phyloP scores from a whole-genome alignment of 37 sponge, comb jelly and placozoan species.

The Halichondria panicea region DNA sequence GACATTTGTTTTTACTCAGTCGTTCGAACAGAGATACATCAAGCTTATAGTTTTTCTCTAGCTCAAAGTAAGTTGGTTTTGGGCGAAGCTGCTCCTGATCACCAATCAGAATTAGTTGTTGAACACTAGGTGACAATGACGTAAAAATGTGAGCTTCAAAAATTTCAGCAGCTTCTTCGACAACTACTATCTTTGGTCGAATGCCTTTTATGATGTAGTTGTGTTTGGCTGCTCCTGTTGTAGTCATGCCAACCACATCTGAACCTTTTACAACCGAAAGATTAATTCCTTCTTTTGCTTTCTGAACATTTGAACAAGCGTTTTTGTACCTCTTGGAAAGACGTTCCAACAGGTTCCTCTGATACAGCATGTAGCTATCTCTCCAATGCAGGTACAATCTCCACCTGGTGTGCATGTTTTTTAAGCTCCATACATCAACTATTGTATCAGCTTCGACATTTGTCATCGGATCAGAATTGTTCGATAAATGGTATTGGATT shows the following conservation, averaged over 20 bases:
- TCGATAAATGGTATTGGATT: conserved; percentile 44
- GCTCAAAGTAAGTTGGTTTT: conserved; percentile 68
- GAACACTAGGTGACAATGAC: conserved; percentile 79
- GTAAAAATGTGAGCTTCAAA: conserved; percentile 91
- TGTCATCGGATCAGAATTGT: conserved; percentile 53
- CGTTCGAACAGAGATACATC: conserved; percentile 92
- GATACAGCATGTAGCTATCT: conserved; percentile 8
- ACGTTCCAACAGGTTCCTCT: conserved; percentile 3
- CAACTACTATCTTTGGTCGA: conserved; percentile 83
- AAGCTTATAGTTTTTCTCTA: conserved; percentile 67
- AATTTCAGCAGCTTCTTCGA: conserved; percentile 98
- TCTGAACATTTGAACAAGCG: too few species aligned
- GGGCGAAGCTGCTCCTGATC: conserved; percentile 96
- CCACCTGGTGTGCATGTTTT: conserved; percentile 45
- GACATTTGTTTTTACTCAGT: conserved; percentile 43
- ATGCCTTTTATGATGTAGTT: conserved; percentile 55
- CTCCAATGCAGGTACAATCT: conserved; percentile 71
- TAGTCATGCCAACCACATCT: conserved; percentile 91
- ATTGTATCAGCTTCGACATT: conserved; percentile 29
- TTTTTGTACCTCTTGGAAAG: conserved; percentile 30
- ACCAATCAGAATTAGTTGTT: conserved; percentile 93
- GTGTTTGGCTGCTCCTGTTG: conserved; percentile 92
- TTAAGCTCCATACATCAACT: conserved; percentile 22
- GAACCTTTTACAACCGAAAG: conserved; percentile 40
- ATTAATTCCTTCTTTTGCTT: conserved; percentile 46